A percentile compares a stretch with the other conserved stretches of the same genome.
phyloP scores from a whole-genome alignment of 2,797 vertebrate genomes.

The Falco concolor region DNA sequence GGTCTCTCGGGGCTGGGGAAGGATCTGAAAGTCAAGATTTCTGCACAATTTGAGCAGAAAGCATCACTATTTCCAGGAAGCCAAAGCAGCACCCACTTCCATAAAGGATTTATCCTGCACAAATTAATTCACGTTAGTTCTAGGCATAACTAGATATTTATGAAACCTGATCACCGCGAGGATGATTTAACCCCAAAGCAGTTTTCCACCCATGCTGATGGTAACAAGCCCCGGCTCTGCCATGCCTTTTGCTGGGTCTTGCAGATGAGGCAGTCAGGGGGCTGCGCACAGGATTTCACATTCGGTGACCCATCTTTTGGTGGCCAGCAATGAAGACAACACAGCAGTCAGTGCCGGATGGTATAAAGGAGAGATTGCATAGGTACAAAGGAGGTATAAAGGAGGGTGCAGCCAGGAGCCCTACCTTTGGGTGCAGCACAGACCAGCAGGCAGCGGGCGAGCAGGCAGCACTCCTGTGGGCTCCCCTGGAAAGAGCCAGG shows the following conservation, averaged over 20 bases:
- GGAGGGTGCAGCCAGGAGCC: neutral
- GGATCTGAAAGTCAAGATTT: neutral
- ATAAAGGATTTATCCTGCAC: neutral
- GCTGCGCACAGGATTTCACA: neutral
- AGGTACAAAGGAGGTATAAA: neutral
- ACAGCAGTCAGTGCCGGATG: neutral
- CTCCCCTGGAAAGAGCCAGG: neutral
- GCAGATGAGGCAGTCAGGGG: neutral
- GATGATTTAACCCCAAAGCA: neutral
- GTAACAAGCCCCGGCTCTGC: neutral
- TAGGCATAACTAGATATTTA: neutral
- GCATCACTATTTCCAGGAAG: neutral
- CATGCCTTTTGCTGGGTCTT: neutral
- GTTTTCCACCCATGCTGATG: neutral
- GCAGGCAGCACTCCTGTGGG: neutral
- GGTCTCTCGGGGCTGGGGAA: neutral
- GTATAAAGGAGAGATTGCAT: neutral
- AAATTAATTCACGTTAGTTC: neutral
- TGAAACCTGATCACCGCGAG: neutral
- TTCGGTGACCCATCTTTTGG: accelerated
- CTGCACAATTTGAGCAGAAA: neutral
- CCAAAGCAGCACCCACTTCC: neutral
- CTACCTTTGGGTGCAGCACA: no score
- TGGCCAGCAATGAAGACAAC: neutral
- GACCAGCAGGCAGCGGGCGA: neutral